Percentiles rank a stretch among this genome's conserved stretches.
phyloP scores from a whole-genome alignment of 2,797 vertebrate species.

The Falco columbarius region DNA sequence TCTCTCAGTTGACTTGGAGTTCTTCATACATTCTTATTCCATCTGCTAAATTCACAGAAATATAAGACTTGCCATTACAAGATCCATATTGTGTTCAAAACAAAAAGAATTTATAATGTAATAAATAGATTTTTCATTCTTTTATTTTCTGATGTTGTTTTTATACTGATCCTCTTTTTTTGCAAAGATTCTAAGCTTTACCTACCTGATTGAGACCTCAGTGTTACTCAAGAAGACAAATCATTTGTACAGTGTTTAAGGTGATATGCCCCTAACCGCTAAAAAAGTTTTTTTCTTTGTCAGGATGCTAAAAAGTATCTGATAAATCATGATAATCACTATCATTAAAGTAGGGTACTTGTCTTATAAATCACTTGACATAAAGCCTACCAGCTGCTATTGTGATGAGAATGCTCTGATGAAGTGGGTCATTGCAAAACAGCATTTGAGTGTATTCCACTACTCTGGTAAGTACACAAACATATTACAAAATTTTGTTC shows the following conservation, averaged over 20 bases:
- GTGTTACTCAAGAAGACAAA: slow-evolving; percentile 27
- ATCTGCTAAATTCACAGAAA: slow-evolving; percentile 53
- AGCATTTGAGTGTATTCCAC: background rate
- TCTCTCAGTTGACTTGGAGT: slow-evolving; percentile 9
- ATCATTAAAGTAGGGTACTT: slow-evolving; percentile 29
- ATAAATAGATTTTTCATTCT: background rate
- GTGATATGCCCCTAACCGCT: background rate
- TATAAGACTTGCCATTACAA: slow-evolving; percentile 14
- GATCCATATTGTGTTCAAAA: background rate
- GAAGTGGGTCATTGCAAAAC: slow-evolving; percentile 1
- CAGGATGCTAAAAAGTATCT: background rate
- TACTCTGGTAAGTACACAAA: background rate
- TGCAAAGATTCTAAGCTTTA: background rate
- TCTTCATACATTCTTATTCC: slow-evolving; percentile 26
- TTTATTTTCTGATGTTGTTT: background rate
- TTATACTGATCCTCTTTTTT: background rate
- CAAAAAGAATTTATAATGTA: background rate
- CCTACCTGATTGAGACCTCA: background rate
- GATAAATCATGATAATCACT: slow-evolving; percentile 38
- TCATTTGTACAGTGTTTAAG: background rate
- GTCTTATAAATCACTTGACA: slow-evolving; percentile 37
- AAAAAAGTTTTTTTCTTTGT: slow-evolving; percentile 26
- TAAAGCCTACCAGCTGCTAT: background rate
- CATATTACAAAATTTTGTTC: background rate
- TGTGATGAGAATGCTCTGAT: background rate